Percentiles rank a stretch among this genome's conserved stretches.
Evolutionary conservation across 2,888 invertebrate genomes (phyloP).

Genomic region (Cheiracanthium punctorium): DNA sequence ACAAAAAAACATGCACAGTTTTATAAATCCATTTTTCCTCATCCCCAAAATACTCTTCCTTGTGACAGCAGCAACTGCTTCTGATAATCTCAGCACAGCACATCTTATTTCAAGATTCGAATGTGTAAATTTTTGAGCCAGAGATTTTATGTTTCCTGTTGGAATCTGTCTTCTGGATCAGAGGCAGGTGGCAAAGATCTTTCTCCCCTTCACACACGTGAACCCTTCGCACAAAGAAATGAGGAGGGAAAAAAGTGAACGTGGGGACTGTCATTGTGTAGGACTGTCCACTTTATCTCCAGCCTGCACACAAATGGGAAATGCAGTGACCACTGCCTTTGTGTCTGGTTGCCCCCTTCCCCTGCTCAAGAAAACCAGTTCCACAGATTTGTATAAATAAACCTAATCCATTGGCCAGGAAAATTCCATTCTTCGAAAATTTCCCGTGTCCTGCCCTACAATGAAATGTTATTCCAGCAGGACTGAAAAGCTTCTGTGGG

Average conservation of each 20-base stretch:
- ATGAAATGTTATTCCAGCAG: background rate
- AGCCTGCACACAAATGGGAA: constrained; percentile 23
- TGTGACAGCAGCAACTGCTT: too few species aligned
- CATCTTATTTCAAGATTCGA: too few species aligned
- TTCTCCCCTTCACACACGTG: background rate
- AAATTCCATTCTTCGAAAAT: background rate
- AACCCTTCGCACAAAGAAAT: background rate
- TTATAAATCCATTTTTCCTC: too few species aligned
- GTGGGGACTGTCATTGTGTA: constrained; percentile 23
- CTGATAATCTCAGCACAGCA: too few species aligned
- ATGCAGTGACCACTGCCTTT: constrained; percentile 29
- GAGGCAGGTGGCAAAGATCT: constrained; percentile 16
- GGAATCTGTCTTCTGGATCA: too few species aligned
- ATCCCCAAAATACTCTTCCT: too few species aligned
- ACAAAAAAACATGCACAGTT: too few species aligned
- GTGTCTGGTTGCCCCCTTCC: background rate
- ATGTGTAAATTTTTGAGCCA: too few species aligned
- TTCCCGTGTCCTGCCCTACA: background rate
- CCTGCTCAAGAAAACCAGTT: constrained; percentile 46
- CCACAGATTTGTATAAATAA: constrained; percentile 60
- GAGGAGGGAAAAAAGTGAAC: background rate
- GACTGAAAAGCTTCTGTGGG: background rate
- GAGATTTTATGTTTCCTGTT: too few species aligned
- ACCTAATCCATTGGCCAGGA: constrained; percentile 5
- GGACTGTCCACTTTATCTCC: constrained; percentile 51